Conservation (phyloP, 2,888 invertebrate species). For the Andrena fulva region DNA sequence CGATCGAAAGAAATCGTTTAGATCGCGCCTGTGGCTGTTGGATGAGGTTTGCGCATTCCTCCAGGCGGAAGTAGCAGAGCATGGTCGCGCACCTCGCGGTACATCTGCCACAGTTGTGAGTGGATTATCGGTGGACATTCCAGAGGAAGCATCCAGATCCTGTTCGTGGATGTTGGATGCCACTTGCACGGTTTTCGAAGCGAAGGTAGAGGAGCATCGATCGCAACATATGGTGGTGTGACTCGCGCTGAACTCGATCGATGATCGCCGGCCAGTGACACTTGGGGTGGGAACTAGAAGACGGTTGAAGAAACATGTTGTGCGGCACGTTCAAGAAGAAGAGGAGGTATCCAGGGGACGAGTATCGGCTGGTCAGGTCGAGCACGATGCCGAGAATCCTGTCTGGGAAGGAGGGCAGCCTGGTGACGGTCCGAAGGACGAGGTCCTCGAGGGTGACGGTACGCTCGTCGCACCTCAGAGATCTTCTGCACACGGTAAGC, state of each 20-base stretch:
- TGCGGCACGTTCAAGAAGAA: conserved; percentile 80
- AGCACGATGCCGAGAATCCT: conserved; percentile 73
- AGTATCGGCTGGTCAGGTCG: conserved; percentile 79
- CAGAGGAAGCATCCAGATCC: too few species aligned
- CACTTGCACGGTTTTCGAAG: background rate
- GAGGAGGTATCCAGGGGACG: conserved; percentile 76
- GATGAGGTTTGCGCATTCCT: background rate
- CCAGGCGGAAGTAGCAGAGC: background rate
- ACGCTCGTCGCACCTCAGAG: conserved; percentile 71
- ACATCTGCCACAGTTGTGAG: background rate
- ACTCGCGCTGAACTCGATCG: conserved; percentile 18
- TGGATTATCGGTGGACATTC: background rate
- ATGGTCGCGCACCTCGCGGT: too few species aligned
- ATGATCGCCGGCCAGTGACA: conserved; percentile 26
- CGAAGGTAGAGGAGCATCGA: background rate
- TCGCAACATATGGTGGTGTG: background rate
- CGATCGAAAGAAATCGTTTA: background rate
- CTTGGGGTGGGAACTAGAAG: background rate
- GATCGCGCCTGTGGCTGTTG: background rate
- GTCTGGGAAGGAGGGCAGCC: conserved; percentile 69
- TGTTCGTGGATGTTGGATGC: background rate
- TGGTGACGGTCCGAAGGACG: conserved; percentile 66
- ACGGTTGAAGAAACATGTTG: conserved; percentile 73
- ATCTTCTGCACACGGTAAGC: conserved; percentile 79
- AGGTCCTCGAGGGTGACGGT: conserved; percentile 67